A percentile compares a stretch with the other conserved stretches of the same genome.
These are phyloP conservation scores for Notarius lentiginosus DNA, from an alignment of 2,113 vertebrate species.

Conservation along the genomic window DNA sequence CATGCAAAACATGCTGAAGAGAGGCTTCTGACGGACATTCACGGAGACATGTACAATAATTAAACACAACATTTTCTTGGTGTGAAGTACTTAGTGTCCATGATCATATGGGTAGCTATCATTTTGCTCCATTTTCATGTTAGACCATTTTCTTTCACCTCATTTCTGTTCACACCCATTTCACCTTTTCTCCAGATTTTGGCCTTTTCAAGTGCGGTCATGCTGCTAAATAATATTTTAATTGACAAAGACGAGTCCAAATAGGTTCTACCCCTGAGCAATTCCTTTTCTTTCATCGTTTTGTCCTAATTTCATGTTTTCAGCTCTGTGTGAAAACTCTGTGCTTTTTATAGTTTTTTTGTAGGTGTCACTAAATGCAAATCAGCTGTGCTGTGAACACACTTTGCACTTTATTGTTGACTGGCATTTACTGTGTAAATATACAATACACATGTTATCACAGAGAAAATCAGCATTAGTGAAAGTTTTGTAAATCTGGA, in stretches of 20 bases:
- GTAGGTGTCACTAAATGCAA: neutral
- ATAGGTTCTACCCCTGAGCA: neutral
- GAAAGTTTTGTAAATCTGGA: neutral
- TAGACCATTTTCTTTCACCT: neutral
- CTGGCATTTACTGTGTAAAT: neutral
- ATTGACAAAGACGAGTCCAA: neutral
- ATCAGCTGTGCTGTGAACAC: neutral
- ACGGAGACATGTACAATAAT: neutral
- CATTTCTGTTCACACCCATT: neutral
- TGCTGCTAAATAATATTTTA: neutral
- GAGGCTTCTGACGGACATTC: neutral
- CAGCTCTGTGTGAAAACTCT: neutral
- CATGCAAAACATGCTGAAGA: neutral
- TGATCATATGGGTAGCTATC: neutral
- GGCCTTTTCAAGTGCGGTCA: neutral
- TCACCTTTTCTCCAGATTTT: neutral
- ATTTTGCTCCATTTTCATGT: neutral
- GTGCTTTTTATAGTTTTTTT: neutral
- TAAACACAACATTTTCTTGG: neutral
- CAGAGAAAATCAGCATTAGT: neutral
- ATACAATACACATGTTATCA: neutral
- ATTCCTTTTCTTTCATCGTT: neutral
- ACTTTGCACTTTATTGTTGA: neutral
- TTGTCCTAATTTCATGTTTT: neutral
- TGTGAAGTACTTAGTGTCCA: neutral